Conservation (phyloP, 2,888 invertebrate species). For the Oscheius sp. region DNA sequence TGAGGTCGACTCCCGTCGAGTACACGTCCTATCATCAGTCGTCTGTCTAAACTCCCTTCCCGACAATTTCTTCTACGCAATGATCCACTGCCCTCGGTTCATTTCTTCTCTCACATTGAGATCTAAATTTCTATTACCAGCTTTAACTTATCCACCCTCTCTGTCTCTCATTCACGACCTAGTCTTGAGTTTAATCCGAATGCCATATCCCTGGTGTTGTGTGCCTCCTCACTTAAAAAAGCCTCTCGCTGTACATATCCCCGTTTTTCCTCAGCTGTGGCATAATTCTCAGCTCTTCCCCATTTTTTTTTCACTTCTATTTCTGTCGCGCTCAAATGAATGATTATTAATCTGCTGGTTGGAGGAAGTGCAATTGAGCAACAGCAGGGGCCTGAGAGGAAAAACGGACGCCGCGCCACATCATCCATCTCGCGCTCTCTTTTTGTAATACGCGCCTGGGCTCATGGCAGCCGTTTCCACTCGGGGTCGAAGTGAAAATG, state of each 20-base stretch:
- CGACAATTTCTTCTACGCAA: not conserved
- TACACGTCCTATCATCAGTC: constrained; percentile 40
- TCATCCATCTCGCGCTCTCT: constrained; percentile 20
- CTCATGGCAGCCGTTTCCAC: constrained; percentile 14
- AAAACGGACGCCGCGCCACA: constrained; percentile 26
- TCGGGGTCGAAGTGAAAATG: not conserved
- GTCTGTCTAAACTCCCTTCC: constrained; percentile 18
- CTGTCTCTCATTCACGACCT: not conserved
- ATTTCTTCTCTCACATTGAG: constrained; percentile 23
- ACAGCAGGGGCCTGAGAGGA: not conserved
- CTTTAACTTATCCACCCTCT: not conserved
- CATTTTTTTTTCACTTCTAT: not conserved
- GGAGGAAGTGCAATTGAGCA: constrained; percentile 14
- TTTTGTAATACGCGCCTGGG: constrained; percentile 21
- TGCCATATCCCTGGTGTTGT: constrained; percentile 20
- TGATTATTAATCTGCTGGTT: constrained; percentile 7
- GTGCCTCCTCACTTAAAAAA: constrained; percentile 18
- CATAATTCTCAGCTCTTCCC: constrained; percentile 18
- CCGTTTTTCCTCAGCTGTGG: constrained; percentile 9
- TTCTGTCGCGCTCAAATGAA: constrained; percentile 24
- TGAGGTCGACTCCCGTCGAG: constrained; percentile 50
- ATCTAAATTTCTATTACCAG: constrained; percentile 17
- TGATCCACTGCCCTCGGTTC: constrained; percentile 17
- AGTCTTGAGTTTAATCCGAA: constrained; percentile 27
- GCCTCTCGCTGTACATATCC: constrained; percentile 19